A percentile compares a stretch with the other conserved stretches of the same genome.
These are phyloP conservation scores for Eurystomus gularis DNA, from an alignment of 2,113 vertebrate species.

Conservation along the genomic window DNA sequence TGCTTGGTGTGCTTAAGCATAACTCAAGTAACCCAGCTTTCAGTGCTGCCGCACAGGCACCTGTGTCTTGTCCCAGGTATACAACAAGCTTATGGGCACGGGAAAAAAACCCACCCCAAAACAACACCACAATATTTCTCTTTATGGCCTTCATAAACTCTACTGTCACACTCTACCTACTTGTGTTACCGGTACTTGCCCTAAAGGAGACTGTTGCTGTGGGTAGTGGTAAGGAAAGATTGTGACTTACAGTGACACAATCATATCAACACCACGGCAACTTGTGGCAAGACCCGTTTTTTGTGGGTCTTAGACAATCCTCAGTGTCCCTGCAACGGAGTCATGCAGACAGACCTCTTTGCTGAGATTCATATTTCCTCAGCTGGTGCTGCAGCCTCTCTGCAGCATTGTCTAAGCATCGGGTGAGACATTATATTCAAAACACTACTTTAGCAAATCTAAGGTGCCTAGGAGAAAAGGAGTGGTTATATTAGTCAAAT, in stretches of 20 bases:
- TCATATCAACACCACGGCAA: rapidly evolving
- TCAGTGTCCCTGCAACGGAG: background rate
- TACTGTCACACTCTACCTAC: background rate
- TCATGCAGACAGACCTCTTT: background rate
- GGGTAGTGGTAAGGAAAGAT: background rate
- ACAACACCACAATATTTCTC: background rate
- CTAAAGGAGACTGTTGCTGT: background rate
- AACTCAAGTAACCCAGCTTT: background rate
- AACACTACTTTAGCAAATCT: background rate
- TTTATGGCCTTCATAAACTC: background rate
- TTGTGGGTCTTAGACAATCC: too few species aligned
- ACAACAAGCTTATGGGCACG: background rate
- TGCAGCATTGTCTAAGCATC: background rate
- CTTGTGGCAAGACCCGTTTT: background rate
- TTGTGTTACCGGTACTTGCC: background rate
- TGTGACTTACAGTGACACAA: background rate
- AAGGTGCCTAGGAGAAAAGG: background rate
- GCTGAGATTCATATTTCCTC: background rate
- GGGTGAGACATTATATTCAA: background rate
- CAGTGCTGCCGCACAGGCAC: background rate
- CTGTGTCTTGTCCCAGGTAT: background rate
- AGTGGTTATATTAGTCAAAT: background rate
- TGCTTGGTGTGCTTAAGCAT: background rate
- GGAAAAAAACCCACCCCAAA: background rate
- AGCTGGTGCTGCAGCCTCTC: background rate